These are phyloP conservation scores for Rana temporaria DNA, from an alignment of 2,113 vertebrate genomes.

Conservation along the genomic window DNA sequence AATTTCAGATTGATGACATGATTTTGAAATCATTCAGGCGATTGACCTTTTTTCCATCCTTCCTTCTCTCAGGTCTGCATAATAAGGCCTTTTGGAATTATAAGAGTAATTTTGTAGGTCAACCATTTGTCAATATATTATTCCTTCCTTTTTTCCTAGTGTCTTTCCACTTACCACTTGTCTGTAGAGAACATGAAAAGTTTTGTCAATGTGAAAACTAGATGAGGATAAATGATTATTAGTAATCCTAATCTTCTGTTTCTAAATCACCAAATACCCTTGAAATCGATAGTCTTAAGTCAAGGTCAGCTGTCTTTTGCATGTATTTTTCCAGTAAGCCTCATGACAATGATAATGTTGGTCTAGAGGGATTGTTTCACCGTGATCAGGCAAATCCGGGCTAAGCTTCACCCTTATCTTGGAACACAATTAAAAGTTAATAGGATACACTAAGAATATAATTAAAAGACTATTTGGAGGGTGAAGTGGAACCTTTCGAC, in stretches of 20 bases:
- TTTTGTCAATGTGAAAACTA: conserved; percentile 23
- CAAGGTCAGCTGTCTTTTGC: conserved; percentile 28
- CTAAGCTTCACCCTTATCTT: conserved; percentile 43
- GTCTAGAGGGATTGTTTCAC: conserved; percentile 37
- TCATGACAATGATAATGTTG: conserved; percentile 28
- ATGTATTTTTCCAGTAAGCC: conserved; percentile 1
- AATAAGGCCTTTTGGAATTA: background rate
- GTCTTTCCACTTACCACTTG: background rate
- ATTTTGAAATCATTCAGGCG: background rate
- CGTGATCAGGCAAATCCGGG: conserved; percentile 42
- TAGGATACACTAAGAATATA: conserved; percentile 43
- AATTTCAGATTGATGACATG: background rate
- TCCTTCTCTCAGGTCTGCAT: background rate
- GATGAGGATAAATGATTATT: conserved; percentile 45
- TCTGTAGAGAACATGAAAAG: background rate
- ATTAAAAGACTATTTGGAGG: conserved; percentile 45
- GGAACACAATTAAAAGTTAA: conserved; percentile 50
- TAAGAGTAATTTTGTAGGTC: conserved; percentile 5
- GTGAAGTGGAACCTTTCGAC: conserved; percentile 21
- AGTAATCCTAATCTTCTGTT: conserved; percentile 21
- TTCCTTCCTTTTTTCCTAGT: background rate
- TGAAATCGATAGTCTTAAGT: conserved; percentile 5
- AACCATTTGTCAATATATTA: conserved; percentile 25
- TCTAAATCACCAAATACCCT: conserved; percentile 39
- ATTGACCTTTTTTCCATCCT: background rate